Conservation (phyloP, 37 sponge, comb jelly and placozoan genomes). For the Theonella swinhoei region DNA sequence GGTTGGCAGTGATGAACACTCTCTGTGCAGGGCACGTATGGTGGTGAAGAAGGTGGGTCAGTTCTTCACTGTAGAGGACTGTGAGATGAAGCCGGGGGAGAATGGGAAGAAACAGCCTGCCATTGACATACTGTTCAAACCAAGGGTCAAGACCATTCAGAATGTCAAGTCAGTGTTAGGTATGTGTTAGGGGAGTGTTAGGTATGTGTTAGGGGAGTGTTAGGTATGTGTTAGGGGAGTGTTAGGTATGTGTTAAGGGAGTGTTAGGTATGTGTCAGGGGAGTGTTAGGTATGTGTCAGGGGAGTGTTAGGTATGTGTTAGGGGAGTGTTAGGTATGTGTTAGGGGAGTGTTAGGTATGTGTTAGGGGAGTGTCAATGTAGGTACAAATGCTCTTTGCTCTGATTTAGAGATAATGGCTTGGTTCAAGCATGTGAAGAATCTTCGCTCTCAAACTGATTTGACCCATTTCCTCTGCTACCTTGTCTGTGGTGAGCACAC, state of each 20-base stretch:
- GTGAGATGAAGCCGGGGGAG: background rate
- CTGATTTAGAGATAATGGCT: slow-evolving; percentile 40
- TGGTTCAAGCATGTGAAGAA: slow-evolving; percentile 54
- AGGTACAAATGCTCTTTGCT: no score
- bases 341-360: no score
- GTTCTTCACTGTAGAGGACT: slow-evolving; percentile 18
- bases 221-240: no score
- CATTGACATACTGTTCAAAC: slow-evolving; percentile 15
- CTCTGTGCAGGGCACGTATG: slow-evolving; percentile 14
- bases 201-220: background rate
- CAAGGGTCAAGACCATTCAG: slow-evolving; percentile 2
- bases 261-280: no score
- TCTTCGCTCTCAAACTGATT: background rate
- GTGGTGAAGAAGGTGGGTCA: slow-evolving; percentile 9
- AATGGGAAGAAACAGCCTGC: background rate
- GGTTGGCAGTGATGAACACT: background rate
- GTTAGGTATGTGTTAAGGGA: no score
- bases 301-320: no score
- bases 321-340: no score
- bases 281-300: background rate
- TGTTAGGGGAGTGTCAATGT: no score
- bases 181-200: background rate
- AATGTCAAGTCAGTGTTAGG: slow-evolving; percentile 36
- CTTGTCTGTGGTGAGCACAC: background rate
- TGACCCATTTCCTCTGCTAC: background rate